Evolutionary conservation across 2,888 invertebrate genomes (phyloP).

Genomic region (Polydesmus complanatus): DNA sequence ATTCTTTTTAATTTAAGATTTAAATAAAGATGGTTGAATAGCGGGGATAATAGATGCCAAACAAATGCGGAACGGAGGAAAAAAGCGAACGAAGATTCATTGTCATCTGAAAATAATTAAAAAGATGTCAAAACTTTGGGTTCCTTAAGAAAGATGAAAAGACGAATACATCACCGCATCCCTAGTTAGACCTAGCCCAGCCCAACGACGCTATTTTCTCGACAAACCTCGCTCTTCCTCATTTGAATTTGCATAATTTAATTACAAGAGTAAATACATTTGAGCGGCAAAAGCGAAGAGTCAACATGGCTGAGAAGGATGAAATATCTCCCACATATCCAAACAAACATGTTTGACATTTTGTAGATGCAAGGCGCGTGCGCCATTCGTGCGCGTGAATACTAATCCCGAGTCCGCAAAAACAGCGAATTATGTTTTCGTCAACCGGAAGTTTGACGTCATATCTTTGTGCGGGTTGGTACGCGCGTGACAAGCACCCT

Average conservation of each 20-base stretch:
- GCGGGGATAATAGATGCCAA: neutral
- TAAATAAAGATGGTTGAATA: neutral
- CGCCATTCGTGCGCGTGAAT: too few relatives aligned
- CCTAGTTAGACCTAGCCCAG: neutral
- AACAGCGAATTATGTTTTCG: too few relatives aligned
- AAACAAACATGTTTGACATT: too few relatives aligned
- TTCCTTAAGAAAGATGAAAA: neutral
- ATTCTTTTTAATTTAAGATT: neutral
- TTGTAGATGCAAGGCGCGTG: too few relatives aligned
- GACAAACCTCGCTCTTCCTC: too few relatives aligned
- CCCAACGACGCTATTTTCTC: neutral
- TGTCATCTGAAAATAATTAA: neutral
- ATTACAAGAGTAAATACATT: neutral
- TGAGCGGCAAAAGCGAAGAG: too few relatives aligned
- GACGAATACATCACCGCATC: neutral
- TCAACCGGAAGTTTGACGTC: too few relatives aligned
- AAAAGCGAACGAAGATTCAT: neutral
- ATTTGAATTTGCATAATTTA: neutral
- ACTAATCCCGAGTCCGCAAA: too few relatives aligned
- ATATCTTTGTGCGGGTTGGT: too few relatives aligned
- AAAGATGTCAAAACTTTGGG: neutral
- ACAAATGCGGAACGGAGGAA: neutral
- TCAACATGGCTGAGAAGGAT: too few relatives aligned
- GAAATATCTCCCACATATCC: too few relatives aligned
- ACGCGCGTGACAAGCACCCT: too few relatives aligned